Percentiles rank a stretch among this genome's conserved stretches.
phyloP scores from a whole-genome alignment of 2,113 vertebrate species.

The Bothrops jararaca region DNA sequence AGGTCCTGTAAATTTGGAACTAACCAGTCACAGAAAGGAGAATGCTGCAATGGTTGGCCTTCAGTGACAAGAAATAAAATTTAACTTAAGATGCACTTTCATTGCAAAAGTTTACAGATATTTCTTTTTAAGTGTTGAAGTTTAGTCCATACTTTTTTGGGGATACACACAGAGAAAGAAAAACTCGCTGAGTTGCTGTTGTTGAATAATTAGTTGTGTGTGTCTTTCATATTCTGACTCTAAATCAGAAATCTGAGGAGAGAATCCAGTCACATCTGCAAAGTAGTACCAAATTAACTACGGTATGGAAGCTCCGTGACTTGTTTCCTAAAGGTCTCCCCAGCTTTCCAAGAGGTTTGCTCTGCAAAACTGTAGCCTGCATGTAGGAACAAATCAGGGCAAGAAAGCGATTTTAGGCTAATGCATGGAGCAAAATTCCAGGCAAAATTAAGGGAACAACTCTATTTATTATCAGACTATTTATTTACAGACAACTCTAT shows the following conservation, averaged over 20 bases:
- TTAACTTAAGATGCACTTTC: background rate
- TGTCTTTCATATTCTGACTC: background rate
- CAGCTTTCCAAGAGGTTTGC: background rate
- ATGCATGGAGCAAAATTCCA: background rate
- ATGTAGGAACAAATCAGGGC: background rate
- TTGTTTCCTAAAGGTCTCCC: background rate
- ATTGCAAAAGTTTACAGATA: background rate
- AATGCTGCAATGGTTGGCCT: background rate
- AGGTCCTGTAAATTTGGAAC: background rate
- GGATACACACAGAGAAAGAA: background rate
- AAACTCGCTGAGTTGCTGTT: background rate
- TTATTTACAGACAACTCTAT: background rate
- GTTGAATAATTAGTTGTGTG: background rate
- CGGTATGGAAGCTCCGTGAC: background rate
- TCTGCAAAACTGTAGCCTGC: background rate
- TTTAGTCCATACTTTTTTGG: background rate
- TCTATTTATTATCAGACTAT: too few species aligned
- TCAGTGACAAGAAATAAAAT: background rate
- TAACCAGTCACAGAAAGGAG: background rate
- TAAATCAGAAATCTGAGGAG: background rate
- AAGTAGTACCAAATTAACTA: background rate
- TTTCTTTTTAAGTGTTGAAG: background rate
- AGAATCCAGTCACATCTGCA: background rate
- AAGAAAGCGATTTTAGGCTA: background rate
- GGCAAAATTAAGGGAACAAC: background rate